These are phyloP conservation scores for Rhogogaster chlorosoma DNA, from an alignment of 2,888 invertebrate species.

Conservation along the genomic window DNA sequence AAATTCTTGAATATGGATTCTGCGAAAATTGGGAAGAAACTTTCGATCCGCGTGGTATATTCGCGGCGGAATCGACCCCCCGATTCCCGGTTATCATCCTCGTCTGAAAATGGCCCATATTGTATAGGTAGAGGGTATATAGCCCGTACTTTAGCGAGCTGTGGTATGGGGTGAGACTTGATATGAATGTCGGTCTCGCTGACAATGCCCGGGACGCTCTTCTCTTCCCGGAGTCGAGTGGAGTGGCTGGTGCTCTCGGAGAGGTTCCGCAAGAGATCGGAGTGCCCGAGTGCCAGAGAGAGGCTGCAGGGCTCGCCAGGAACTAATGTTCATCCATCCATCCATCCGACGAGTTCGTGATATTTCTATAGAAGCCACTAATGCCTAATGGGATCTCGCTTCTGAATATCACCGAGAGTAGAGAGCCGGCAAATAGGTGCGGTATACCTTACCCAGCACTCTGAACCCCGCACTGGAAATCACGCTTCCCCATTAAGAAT, in stretches of 20 bases:
- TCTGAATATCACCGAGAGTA: constrained; percentile 58
- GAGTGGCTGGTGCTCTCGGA: constrained; percentile 55
- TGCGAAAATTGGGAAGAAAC: neutral
- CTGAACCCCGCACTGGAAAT: constrained; percentile 5
- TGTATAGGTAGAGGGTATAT: neutral
- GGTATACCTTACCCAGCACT: neutral
- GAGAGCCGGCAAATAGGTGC: constrained; percentile 29
- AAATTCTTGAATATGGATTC: neutral
- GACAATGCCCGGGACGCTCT: constrained; percentile 68
- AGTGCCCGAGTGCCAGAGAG: constrained; percentile 38
- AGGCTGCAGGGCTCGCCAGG: constrained; percentile 61
- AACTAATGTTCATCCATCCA: constrained; percentile 59
- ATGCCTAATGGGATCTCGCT: constrained; percentile 67
- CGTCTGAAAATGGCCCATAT: neutral
- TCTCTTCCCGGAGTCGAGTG: constrained; percentile 57
- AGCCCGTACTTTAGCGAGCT: neutral
- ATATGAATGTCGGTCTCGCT: constrained; percentile 67
- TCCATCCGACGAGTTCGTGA: constrained; percentile 50
- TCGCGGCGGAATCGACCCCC: neutral
- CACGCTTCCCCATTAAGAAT: constrained; percentile 19
- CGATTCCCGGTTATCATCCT: no score
- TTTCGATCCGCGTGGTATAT: no score
- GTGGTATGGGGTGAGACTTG: constrained; percentile 25
- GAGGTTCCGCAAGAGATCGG: constrained; percentile 43
- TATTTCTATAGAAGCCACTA: constrained; percentile 63